Base-by-base conservation (phyloP, 2,797 vertebrate genomes). In the Potorous gilbertii region DNA sequence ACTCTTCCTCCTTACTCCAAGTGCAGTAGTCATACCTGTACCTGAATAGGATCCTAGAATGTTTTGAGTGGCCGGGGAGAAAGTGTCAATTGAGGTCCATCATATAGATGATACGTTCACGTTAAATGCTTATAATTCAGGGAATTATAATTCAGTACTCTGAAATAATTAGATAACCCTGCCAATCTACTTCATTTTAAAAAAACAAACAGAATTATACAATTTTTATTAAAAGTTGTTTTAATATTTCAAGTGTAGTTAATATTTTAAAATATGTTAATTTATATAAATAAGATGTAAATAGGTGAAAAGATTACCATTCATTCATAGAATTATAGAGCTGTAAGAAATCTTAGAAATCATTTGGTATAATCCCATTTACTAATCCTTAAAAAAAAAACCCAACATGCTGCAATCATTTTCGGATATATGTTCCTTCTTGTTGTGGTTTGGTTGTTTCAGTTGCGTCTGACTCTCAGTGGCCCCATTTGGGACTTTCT, bases 191-290 rank as follows among this genome's bases (percentile, higher is more conserved):
- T 57, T 95, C 91, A 59, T 54, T 92, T 66, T 55, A 55, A 66
- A 66, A 40, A 74, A 74, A 91, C 91, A 95, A 54, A 93, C 29
- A 52, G 24, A 97, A 91, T 62, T 27, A 87, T 29, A 54, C 52
- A 94, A 11, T 87, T 95, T 96, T 96, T 94, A 90, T 95, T n/a
- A 94, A 89, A 91, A 56, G 6, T 13, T 96, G 46, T 95, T 96
- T 94, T 57, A 91, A 56, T 91, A 96, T 34, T 95, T 94, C 12
- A 31, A 56, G 29, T 95, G 55, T 46, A 93, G 89, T 91, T 89
- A 94, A 14, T 21, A 92, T 46, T 81, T 24, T 81, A 81, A 56
- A 95, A 92, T 59, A 55, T 94, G 93, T 91, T 57, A 46, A 62
- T 40, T 93, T 3, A n/a, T 97, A 18, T 96, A 95, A 92, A 5